Conservation (phyloP, 2,888 invertebrate species). For the Podotricha telesiphe region DNA sequence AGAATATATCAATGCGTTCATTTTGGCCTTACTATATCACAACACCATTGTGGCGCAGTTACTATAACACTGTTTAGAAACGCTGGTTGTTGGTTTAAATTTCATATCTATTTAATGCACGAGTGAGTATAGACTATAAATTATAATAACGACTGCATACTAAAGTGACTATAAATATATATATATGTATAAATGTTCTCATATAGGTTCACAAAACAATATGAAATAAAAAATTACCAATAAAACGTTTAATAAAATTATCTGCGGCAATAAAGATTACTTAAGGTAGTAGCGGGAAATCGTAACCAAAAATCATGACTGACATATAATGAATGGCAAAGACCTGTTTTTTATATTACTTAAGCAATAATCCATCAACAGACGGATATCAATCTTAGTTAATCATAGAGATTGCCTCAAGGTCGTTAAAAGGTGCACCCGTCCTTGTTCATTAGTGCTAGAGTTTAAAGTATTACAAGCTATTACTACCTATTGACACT, state of each 20-base stretch:
- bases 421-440: constrained; percentile 36
- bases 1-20: too few species aligned
- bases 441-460: constrained; percentile 25
- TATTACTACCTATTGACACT: too few species aligned
- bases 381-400: constrained; percentile 43
- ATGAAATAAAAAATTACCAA: constrained; percentile 26
- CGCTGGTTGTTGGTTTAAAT: too few species aligned
- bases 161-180: too few species aligned
- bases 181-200: background rate
- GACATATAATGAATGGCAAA: constrained; percentile 28
- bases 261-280: constrained; percentile 29
- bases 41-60: too few species aligned
- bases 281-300: constrained; percentile 26
- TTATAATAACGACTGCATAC: too few species aligned
- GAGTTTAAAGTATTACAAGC: too few species aligned
- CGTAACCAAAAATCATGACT: constrained; percentile 31
- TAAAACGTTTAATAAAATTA: constrained; percentile 34
- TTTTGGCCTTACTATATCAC: too few species aligned
- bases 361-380: constrained; percentile 19
- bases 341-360: constrained; percentile 39
- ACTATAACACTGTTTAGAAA: too few species aligned
- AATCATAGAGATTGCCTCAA: constrained; percentile 38
- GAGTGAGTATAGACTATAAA: too few species aligned
- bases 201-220: constrained; percentile 1
- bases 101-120: too few species aligned